Evolutionary conservation across 2,888 invertebrate species (phyloP), one percentile per base, ranked within the genome.

Genomic region (Loripinus fragilis): DNA sequence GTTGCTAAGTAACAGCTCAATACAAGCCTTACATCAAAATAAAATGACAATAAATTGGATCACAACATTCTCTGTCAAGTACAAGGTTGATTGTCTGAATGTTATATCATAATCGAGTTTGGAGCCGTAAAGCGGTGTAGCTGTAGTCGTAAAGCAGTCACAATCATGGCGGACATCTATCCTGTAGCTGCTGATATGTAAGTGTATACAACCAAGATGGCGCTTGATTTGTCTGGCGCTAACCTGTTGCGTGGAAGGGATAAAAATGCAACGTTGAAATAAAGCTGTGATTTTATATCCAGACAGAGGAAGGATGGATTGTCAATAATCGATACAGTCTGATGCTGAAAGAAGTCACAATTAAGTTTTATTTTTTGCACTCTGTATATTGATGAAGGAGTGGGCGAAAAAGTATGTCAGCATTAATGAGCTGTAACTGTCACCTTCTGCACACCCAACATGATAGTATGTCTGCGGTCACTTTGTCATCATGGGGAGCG

Each of bases 1-100:
- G 60, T 60, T 60, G 60, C 60, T 60, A 60, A 60, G 60, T 33
- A 33, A 60, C 60, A 60, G 23, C 60, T 60, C 60, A 17, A 60
- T 60, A 60, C 60, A 60, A 60, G 30, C 60, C 3, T 60, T 33
- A 60, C 28, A n/a, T 60, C 60, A 60, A 60, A 33, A 28, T 28
- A 60, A 33, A 60, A 33, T 33, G 60, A 60, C 60, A 60, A 60
- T 60, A 60, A 60, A 60, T 33, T 33, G 28, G 33, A 30, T 60
- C 60, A 20, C 33, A 60, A 7, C 30, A 30, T 3, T 3, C 33
- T 5, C 8, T 60, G 60, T 60, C 60, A 33, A 33, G 3, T 28
- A 60, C 23, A 60, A 28, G 5, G 33, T 5, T 28, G 60, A 30
- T 33, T 5, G 30, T 60, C 23, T 30, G 38, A 38, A 38, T 38